Evolutionary conservation across 2,113 vertebrate species (phyloP).

Genomic region (Seriola quinqueradiata): DNA sequence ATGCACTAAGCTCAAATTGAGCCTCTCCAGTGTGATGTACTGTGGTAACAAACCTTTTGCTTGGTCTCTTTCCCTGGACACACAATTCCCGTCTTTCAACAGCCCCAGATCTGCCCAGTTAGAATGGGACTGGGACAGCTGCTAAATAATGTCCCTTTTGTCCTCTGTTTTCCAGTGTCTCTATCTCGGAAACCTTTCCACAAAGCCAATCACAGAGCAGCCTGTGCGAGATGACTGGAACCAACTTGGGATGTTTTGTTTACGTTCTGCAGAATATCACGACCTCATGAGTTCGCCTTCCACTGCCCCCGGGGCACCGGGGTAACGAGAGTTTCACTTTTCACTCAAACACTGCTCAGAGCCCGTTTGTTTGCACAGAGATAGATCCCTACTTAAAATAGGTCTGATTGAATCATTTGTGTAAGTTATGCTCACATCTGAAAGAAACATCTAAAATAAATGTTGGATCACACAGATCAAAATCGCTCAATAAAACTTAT

Average conservation of each 20-base stretch:
- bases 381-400: neutral
- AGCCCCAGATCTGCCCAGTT: slow-evolving; percentile 52
- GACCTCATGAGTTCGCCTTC: slow-evolving; percentile 17
- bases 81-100: slow-evolving; percentile 72
- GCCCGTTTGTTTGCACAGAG: neutral
- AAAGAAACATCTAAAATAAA: neutral
- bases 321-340: slow-evolving; percentile 10
- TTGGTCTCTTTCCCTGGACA: slow-evolving; percentile 44
- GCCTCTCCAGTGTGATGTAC: slow-evolving; percentile 44
- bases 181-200: slow-evolving; percentile 66
- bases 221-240: slow-evolving; percentile 57
- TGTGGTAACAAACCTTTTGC: slow-evolving; percentile 44
- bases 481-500: neutral
- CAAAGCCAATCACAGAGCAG: slow-evolving; percentile 68
- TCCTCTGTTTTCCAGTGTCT: slow-evolving; percentile 65
- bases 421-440: neutral
- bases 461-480: neutral
- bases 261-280: slow-evolving; percentile 43
- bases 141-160: slow-evolving; percentile 82
- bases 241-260: slow-evolving; percentile 64
- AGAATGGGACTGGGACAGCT: slow-evolving; percentile 50
- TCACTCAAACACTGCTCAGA: slow-evolving; percentile 19
- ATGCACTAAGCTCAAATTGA: slow-evolving; percentile 27
- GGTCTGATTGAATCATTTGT: neutral
- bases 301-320: neutral